Conservation (phyloP, 2,888 invertebrate species). For the Agapostemon virescens region DNA sequence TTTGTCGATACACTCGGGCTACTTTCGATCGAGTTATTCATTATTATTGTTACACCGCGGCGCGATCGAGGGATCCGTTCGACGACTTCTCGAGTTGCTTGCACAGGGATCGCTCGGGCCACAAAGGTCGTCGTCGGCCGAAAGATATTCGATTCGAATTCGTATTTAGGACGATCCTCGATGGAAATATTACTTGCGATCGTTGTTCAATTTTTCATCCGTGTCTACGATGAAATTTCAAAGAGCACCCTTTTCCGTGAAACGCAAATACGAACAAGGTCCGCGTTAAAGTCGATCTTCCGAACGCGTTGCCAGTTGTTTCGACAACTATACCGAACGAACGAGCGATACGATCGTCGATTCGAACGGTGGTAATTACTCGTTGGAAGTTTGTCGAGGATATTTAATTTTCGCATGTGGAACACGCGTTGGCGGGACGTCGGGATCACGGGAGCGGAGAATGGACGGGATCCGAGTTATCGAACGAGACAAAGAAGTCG, state of each 20-base stretch:
- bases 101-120: neutral
- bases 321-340: no score
- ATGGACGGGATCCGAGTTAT: neutral
- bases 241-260: no score
- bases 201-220: no score
- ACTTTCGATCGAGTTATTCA: slow-evolving; percentile 53
- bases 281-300: no score
- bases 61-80: slow-evolving; percentile 8
- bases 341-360: no score
- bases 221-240: no score
- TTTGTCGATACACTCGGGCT: slow-evolving; percentile 47
- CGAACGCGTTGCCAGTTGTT: no score
- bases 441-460: neutral
- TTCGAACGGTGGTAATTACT: no score
- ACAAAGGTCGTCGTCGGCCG: neutral
- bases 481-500: slow-evolving; percentile 7
- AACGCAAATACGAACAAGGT: no score
- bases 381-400: neutral
- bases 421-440: neutral
- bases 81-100: slow-evolving; percentile 17
- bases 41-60: slow-evolving; percentile 49
- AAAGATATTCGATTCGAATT: neutral
- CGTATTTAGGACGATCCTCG: neutral
- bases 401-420: neutral
- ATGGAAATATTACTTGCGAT: no score